A percentile compares a stretch with the other conserved stretches of the same genome.
Conservation (phyloP, 2,888 invertebrate species). For the Cheilosia vernalis region DNA sequence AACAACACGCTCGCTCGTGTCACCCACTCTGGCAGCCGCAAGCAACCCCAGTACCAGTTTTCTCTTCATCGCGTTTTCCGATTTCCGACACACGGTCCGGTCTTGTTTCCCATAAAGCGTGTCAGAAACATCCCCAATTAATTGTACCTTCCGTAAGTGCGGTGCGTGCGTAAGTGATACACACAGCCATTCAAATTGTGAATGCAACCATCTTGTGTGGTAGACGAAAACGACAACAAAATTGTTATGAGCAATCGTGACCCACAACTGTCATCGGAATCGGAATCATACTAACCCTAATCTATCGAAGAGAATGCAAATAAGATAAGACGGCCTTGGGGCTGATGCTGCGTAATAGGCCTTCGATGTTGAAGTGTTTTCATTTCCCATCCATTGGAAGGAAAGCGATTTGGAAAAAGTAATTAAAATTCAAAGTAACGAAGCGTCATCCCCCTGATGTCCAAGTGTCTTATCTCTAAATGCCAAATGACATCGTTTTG, state of each 20-base stretch:
- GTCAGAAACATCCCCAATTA: constrained; percentile 1
- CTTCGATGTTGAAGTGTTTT: constrained; percentile 23
- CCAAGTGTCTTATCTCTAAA: constrained; percentile 40
- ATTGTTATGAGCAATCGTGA: constrained; percentile 1
- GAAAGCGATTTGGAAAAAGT: constrained; percentile 36
- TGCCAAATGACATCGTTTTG: constrained; percentile 46
- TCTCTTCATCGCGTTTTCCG: constrained; percentile 25
- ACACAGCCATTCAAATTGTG: neutral
- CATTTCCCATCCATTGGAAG: constrained; percentile 33
- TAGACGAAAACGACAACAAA: neutral
- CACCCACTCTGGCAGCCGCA: constrained; percentile 26
- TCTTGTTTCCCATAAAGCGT: constrained; percentile 4
- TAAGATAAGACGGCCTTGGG: constrained; percentile 18
- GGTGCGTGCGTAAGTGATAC: neutral
- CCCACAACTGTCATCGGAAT: neutral
- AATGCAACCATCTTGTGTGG: neutral
- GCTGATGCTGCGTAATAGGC: constrained; percentile 10
- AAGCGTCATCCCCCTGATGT: constrained; percentile 10
- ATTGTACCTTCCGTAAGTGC: neutral
- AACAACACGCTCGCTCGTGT: constrained; percentile 37
- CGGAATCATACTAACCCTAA: neutral
- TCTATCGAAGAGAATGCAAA: neutral
- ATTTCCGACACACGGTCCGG: constrained; percentile 22
- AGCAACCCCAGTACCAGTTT: constrained; percentile 16
- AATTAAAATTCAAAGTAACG: constrained; percentile 59